Conservation (phyloP, 2,888 invertebrate species). For the Tiliacea citrago region DNA sequence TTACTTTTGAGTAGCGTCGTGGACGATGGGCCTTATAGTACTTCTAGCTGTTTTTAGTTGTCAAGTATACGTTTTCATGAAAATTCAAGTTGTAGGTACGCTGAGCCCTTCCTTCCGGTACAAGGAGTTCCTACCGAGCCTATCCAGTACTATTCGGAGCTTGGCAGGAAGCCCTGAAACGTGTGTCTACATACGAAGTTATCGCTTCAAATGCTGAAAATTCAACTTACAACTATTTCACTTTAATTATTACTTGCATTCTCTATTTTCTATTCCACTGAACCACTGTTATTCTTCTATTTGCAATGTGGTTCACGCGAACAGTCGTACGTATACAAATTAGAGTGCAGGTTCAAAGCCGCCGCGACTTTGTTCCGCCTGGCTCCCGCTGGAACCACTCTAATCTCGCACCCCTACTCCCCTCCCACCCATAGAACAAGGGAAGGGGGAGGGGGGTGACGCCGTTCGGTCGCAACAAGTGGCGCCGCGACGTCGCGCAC, state of each 20-base stretch:
- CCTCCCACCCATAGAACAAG: constrained; percentile 7
- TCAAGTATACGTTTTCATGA: neutral
- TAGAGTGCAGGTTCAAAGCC: constrained; percentile 50
- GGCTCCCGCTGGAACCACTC: constrained; percentile 55
- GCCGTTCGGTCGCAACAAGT: constrained; percentile 81
- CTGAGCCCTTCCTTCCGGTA: neutral
- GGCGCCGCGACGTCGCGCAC: constrained; percentile 74
- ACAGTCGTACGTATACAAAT: constrained; percentile 44
- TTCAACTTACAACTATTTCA: neutral
- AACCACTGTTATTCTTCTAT: constrained; percentile 8
- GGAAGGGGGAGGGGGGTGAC: constrained; percentile 17
- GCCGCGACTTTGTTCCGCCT: constrained; percentile 46
- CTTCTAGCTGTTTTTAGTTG: neutral
- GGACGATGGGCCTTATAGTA: neutral
- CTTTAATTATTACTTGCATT: constrained; percentile 19
- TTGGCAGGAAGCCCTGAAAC: neutral
- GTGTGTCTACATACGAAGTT: neutral
- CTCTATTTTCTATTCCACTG: constrained; percentile 20
- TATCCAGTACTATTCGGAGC: neutral
- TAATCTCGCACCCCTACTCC: constrained; percentile 48
- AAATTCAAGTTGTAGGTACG: neutral
- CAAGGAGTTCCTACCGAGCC: neutral
- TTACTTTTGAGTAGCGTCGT: neutral
- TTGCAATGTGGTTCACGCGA: constrained; percentile 25
- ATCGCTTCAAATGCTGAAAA: neutral